These are phyloP conservation scores for Hydrozoanthus tunicans DNA, from an alignment of 64 coral and sea anemone genomes.

Conservation along the genomic window DNA sequence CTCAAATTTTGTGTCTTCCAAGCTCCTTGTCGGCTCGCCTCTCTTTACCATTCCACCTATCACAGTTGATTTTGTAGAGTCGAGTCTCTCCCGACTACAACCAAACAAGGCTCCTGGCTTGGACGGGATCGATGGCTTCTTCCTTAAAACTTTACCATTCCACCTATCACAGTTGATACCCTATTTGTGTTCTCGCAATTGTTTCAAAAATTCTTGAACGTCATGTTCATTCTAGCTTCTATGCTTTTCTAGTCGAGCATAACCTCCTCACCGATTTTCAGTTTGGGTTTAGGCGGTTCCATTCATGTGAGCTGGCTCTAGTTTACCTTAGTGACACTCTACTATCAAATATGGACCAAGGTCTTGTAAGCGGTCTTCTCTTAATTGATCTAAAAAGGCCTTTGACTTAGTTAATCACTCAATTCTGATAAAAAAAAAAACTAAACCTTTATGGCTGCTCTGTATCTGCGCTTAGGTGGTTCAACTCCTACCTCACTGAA, in stretches of 20 bases:
- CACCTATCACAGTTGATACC: slow-evolving; percentile 48
- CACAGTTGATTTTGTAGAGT: slow-evolving; percentile 44
- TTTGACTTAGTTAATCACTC: slow-evolving; percentile 23
- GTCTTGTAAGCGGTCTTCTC: background rate
- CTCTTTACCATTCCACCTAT: slow-evolving; percentile 57
- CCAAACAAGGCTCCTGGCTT: slow-evolving; percentile 62
- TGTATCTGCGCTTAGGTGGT: background rate
- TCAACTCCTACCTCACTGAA: slow-evolving; percentile 17
- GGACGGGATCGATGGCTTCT: slow-evolving; percentile 50
- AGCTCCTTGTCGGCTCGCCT: slow-evolving; percentile 24
- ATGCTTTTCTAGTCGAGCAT: slow-evolving; percentile 2
- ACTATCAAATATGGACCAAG: slow-evolving; percentile 4
- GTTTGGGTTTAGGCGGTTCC: slow-evolving; percentile 22
- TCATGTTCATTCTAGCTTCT: background rate
- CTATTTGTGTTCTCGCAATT: background rate
- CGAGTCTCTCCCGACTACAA: slow-evolving; percentile 42
- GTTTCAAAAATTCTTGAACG: slow-evolving; percentile 3
- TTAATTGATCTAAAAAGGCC: slow-evolving; percentile 11
- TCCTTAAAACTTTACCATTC: slow-evolving; percentile 54
- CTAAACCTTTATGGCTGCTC: slow-evolving; percentile 14
- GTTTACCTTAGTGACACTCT: background rate
- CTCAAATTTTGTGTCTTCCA: slow-evolving; percentile 6
- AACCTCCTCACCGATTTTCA: background rate
- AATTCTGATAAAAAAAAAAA: background rate
- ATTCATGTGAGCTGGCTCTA: slow-evolving; percentile 8